Evolutionary conservation across 1,140 invertebrate species (phyloP).

Genomic region (Drosophila navojoa): DNA sequence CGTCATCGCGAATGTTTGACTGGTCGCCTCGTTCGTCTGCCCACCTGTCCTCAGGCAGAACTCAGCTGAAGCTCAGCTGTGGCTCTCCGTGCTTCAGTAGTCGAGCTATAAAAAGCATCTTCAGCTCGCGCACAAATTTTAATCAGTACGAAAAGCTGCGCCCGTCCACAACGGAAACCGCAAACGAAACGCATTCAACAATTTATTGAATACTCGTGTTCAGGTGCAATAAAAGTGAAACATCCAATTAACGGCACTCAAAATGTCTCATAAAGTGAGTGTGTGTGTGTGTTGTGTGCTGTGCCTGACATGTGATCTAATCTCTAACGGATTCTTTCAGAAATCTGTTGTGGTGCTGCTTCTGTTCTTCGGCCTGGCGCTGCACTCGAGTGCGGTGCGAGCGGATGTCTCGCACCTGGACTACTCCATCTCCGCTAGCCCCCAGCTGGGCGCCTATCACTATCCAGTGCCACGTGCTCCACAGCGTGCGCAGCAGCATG

Average conservation of each 20-base stretch:
- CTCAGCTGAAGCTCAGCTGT: slow-evolving; percentile 33
- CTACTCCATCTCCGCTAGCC: slow-evolving; percentile 60
- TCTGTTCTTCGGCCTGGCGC: slow-evolving; percentile 16
- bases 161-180: slow-evolving; percentile 51
- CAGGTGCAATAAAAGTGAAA: slow-evolving; percentile 10
- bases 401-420: slow-evolving; percentile 66
- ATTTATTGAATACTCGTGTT: slow-evolving; percentile 3
- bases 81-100: slow-evolving; percentile 5
- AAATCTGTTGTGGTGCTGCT: slow-evolving; percentile 31
- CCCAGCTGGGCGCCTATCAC: slow-evolving; percentile 72
- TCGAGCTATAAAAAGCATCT: slow-evolving; percentile 83
- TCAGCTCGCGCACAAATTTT: slow-evolving; percentile 78
- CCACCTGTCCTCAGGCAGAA: slow-evolving; percentile 23
- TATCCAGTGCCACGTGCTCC: slow-evolving; percentile 56
- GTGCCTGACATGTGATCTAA: slow-evolving; percentile 13
- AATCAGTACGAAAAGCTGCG: slow-evolving; percentile 79
- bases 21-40: slow-evolving; percentile 11
- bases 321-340: slow-evolving; percentile 43
- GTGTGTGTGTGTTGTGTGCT: slow-evolving; percentile 9
- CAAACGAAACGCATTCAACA: slow-evolving; percentile 2
- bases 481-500: slow-evolving; percentile 19
- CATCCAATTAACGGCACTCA: background rate
- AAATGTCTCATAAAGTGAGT: slow-evolving; percentile 39
- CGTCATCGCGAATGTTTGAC: slow-evolving; percentile 9
- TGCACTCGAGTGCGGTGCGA: slow-evolving; percentile 12